Conservation (phyloP, 2,797 vertebrate genomes). For the Nannoperca obscura region DNA sequence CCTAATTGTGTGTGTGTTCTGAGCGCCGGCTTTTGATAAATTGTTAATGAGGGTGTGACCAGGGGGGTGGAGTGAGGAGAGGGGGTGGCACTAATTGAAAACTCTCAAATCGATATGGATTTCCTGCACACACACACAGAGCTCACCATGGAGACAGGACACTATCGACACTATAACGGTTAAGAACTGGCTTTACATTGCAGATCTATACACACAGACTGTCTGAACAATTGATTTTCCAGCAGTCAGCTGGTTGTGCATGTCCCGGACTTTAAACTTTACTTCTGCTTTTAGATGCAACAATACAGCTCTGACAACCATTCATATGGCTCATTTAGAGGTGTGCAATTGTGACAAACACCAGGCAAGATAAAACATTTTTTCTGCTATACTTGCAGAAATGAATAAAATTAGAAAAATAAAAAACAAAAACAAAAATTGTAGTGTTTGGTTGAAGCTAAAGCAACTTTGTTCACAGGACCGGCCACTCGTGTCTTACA, state of each 20-base stretch:
- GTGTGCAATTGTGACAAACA: not conserved
- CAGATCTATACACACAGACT: conserved; percentile 3
- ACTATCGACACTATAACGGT: conserved; percentile 26
- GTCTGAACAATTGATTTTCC: not conserved
- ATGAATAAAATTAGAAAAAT: not conserved
- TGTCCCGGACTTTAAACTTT: not conserved
- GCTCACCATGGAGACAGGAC: conserved; percentile 39
- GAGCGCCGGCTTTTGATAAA: conserved; percentile 68
- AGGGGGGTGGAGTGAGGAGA: conserved; percentile 36
- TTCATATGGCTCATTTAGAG: not conserved
- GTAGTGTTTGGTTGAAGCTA: not conserved
- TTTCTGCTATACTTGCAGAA: not conserved
- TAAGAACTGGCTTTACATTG: conserved; percentile 32
- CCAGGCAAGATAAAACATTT: not conserved
- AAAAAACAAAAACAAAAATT: not conserved
- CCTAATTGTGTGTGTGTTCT: conserved; percentile 49
- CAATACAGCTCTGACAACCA: not conserved
- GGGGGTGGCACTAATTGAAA: conserved; percentile 69
- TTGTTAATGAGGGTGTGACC: conserved; percentile 76
- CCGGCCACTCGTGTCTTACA: too few species aligned
- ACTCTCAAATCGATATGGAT: conserved; percentile 30
- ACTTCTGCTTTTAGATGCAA: conserved; percentile 16
- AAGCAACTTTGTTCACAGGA: not conserved
- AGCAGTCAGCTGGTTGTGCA: not conserved
- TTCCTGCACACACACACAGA: conserved; percentile 23